A percentile compares a stretch with the other conserved stretches of the same genome.
Conservation (phyloP, 1,140 invertebrate species). For the Glossosoma conforme region DNA sequence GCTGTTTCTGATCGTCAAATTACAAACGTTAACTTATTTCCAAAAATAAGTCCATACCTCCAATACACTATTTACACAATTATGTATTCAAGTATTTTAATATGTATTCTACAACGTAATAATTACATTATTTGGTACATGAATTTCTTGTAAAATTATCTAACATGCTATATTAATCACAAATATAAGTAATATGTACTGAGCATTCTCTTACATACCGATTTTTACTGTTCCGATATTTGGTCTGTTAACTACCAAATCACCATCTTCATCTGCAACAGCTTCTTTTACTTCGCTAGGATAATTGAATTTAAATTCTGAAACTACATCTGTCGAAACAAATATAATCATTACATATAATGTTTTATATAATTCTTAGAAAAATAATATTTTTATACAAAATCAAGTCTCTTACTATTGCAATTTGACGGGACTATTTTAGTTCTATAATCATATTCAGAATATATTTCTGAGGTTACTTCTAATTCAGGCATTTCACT, state of each 20-base stretch:
- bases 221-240: constrained; percentile 42
- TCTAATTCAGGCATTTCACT: constrained; percentile 46
- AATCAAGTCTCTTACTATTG: constrained; percentile 36
- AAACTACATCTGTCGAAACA: constrained; percentile 44
- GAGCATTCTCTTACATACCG: constrained; percentile 38
- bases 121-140: too few species aligned
- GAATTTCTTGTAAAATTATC: too few species aligned
- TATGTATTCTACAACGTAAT: too few species aligned
- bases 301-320: constrained; percentile 46
- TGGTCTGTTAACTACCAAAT: constrained; percentile 42
- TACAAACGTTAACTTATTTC: too few species aligned
- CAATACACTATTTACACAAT: too few species aligned
- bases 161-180: too few species aligned
- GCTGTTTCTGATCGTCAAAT: too few species aligned
- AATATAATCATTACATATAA: too few species aligned
- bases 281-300: constrained; percentile 26
- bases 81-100: too few species aligned
- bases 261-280: constrained; percentile 43
- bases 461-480: constrained; percentile 48
- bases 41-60: too few species aligned
- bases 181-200: too few species aligned
- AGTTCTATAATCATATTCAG: constrained; percentile 46
- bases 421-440: constrained; percentile 36
- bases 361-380: not conserved
- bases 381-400: constrained; percentile 3